A percentile compares a stretch with the other conserved stretches of the same genome.
phyloP scores from a whole-genome alignment of 2,888 invertebrate genomes.

The Amorpha juglandis region DNA sequence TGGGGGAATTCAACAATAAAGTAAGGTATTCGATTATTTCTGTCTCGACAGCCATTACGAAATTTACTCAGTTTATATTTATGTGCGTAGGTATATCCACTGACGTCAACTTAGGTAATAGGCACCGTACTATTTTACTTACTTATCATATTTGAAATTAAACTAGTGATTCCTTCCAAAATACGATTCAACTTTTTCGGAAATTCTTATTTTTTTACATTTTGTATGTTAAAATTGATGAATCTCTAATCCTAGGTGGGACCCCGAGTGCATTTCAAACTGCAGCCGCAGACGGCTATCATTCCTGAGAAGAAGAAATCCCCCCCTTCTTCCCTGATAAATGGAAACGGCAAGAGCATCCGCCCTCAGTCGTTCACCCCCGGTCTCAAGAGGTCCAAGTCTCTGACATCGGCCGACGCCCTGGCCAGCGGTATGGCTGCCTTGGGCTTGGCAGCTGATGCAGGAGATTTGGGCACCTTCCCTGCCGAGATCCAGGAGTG shows the following conservation, averaged over 20 bases:
- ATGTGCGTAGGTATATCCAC: too few relatives aligned
- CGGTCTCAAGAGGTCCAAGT: constrained; percentile 91
- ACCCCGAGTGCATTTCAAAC: constrained; percentile 86
- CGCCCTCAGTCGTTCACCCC: constrained; percentile 74
- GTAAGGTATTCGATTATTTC: too few relatives aligned
- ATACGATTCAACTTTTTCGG: too few relatives aligned
- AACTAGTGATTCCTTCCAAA: too few relatives aligned
- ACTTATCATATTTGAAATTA: too few relatives aligned
- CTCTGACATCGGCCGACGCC: constrained; percentile 90
- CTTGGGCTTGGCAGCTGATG: constrained; percentile 88
- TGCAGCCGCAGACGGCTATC: constrained; percentile 72
- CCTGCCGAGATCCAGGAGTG: constrained; percentile 89
- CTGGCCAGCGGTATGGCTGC: constrained; percentile 87
- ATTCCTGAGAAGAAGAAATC: constrained; percentile 78
- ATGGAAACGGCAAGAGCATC: constrained; percentile 75
- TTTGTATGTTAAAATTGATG: too few relatives aligned
- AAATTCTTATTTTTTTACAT: too few relatives aligned
- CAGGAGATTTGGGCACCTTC: constrained; percentile 90
- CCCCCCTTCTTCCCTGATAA: constrained; percentile 70
- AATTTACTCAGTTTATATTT: too few relatives aligned
- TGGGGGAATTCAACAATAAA: too few relatives aligned
- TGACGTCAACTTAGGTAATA: too few relatives aligned
- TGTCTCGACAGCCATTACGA: too few relatives aligned
- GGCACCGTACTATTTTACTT: too few relatives aligned
- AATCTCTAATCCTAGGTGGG: constrained; percentile 60